phyloP scores from a whole-genome alignment of 2,797 vertebrate species.

The Pogoniulus pusillus region DNA sequence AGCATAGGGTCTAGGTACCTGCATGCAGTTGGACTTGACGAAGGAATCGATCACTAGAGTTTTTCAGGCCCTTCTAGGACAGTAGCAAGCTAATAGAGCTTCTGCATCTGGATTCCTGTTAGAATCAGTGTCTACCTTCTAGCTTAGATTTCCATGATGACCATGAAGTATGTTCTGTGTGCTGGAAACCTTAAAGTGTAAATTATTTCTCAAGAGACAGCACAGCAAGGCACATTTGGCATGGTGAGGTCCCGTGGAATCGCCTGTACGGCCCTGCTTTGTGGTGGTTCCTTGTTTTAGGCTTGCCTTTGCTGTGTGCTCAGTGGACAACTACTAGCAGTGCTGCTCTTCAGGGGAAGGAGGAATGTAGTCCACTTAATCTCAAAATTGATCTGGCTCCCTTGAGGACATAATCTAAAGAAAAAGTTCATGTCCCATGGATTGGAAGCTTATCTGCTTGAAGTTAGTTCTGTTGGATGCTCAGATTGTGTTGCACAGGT shows the following conservation, averaged over 20 bases:
- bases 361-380: background rate
- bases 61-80: background rate
- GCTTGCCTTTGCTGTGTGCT: background rate
- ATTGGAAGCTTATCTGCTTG: background rate
- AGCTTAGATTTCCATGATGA: background rate
- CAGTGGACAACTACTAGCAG: background rate
- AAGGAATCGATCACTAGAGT: background rate
- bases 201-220: background rate
- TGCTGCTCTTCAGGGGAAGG: background rate
- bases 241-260: background rate
- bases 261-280: background rate
- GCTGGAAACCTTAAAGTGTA: background rate
- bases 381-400: background rate
- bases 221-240: fast-evolving
- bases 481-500: background rate
- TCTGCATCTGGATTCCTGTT: background rate
- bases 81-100: background rate
- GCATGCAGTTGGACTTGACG: background rate
- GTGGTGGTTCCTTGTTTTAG: background rate
- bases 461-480: background rate
- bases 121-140: background rate
- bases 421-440: background rate
- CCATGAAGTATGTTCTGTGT: background rate
- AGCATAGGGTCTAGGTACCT: background rate
- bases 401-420: background rate